phyloP scores from a whole-genome alignment of 2,113 vertebrate genomes.

The Rousettus leschenaultii region DNA sequence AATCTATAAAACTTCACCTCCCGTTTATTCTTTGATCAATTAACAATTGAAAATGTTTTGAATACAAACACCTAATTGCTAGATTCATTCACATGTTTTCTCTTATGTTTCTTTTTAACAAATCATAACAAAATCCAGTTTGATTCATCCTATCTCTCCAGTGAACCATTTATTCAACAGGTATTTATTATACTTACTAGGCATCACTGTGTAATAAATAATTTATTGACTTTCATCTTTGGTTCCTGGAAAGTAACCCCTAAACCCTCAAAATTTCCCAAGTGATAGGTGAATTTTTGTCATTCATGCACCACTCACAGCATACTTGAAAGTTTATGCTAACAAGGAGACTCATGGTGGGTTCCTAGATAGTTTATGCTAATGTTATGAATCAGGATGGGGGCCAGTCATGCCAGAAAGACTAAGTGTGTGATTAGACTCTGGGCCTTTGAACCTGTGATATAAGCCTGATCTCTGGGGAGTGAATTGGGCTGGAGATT shows the following conservation, averaged over 20 bases:
- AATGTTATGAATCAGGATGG: background rate
- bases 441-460: background rate
- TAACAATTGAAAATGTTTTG: background rate
- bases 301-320: background rate
- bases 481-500: background rate
- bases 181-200: background rate
- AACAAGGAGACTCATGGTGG: background rate
- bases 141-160: background rate
- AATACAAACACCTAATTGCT: background rate
- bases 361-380: background rate
- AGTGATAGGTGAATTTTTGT: background rate
- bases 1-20: background rate
- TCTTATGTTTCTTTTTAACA: background rate
- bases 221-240: background rate
- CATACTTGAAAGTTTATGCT: background rate
- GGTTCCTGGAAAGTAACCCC: background rate
- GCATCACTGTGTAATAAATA: background rate
- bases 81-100: background rate
- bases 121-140: background rate
- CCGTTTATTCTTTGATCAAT: background rate
- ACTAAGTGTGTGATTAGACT: background rate
- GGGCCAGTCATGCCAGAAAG: background rate
- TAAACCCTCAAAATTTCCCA: background rate
- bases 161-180: background rate
- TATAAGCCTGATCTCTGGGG: background rate